Conservation (phyloP, 2,888 invertebrate genomes). For the Onthophagus sagittarius region DNA sequence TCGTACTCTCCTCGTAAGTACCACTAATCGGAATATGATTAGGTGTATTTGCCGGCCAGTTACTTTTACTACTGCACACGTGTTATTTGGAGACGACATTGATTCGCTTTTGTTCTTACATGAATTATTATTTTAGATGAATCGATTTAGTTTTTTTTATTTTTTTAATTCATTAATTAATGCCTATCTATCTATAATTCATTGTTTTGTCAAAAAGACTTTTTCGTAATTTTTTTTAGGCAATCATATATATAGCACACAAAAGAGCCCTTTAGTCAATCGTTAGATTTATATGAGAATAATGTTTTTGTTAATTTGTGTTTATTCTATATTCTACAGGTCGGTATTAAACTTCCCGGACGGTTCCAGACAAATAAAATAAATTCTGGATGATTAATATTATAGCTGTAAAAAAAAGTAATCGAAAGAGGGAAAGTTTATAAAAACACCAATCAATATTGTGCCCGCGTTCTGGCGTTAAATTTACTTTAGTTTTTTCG, state of each 20-base stretch:
- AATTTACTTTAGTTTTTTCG: conserved; percentile 22
- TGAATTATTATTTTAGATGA: background rate
- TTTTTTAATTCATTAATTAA: background rate
- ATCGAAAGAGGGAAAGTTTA: conserved; percentile 23
- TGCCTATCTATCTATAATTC: background rate
- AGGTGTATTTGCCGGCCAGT: background rate
- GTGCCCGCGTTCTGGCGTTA: conserved; percentile 1
- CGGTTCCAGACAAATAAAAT: conserved; percentile 28
- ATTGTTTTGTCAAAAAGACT: background rate
- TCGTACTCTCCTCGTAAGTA: conserved; percentile 81
- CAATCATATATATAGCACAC: background rate
- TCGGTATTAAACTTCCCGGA: conserved; percentile 36
- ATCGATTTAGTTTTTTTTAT: background rate
- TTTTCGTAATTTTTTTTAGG: background rate
- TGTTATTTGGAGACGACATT: background rate
- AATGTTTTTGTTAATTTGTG: conserved; percentile 33
- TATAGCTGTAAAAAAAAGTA: conserved; percentile 18
- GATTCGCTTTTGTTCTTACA: background rate
- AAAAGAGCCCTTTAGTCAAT: background rate
- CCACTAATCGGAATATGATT: conserved; percentile 1
- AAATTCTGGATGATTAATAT: conserved; percentile 24
- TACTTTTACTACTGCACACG: background rate
- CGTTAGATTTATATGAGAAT: conserved; percentile 14
- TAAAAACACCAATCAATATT: conserved; percentile 8
- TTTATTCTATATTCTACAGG: conserved; percentile 45